Evolutionary conservation across 2,797 vertebrate genomes (phyloP), one percentile per base, ranked within the genome.

Genomic region (Enteromius trimaculatus): DNA sequence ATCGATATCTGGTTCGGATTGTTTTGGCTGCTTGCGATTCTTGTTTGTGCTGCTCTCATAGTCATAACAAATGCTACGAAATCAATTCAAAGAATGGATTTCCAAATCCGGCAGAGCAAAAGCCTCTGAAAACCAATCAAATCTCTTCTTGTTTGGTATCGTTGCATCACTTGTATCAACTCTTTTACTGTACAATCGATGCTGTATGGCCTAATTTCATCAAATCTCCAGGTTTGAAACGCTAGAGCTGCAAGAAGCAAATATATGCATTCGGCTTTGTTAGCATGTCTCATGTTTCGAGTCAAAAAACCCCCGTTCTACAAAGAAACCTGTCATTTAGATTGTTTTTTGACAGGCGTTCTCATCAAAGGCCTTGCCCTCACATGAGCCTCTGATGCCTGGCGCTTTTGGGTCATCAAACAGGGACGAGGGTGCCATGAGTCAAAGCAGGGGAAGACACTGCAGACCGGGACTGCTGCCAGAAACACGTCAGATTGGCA

Each of bases 371-470:
- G 69, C 65, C 31, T 65, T 76, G 64, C 29, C 44, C 66, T 77
- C 92, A 91, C 93, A 55, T 81, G 85, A 88, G 85, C 87, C 91
- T 91, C 88, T 88, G 86, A 90, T 92, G 86, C 88, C 92, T 89
- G 89, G 89, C 79, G 34, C 64, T 37, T 85, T 84, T 31, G 86
- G 88, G 87, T 91, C 89, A 93, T 94, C 90, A 93, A 93, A 92
- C 88, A 58, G 74, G 88, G 88, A 85, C 74, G 71, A 77, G 72
- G 39, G 68, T 82, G 81, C 66, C 60, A 53, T 10, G 51, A 88
- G 84, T 89, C 86, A 79, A 70, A 64, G 85, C 87, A 81, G 81
- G 84, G 90, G 85, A 86, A 82, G 64, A 88, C 64, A 10, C 49
- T 44, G 26, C 72, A 82, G 75, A 75, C 72, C 79, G 85, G 83